Evolutionary conservation across 2,797 vertebrate species (phyloP).

Genomic region (Enteromius treurensis): DNA sequence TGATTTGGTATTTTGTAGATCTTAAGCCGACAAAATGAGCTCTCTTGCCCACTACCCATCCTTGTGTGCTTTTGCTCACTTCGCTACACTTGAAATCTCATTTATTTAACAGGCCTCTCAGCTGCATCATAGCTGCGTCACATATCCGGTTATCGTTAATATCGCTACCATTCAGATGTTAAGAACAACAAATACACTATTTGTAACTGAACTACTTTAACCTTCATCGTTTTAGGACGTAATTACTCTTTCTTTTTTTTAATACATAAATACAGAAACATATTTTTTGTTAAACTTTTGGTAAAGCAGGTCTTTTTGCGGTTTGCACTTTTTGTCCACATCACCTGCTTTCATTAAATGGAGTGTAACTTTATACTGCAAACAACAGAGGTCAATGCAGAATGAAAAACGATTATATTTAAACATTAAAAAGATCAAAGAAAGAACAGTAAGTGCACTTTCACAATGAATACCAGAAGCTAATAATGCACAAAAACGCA

Average conservation of each 20-base stretch:
- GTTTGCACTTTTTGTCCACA: neutral
- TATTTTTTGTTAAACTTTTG: no score
- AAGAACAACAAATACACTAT: neutral
- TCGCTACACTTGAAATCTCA: neutral
- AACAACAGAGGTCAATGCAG: neutral
- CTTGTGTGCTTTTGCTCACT: neutral
- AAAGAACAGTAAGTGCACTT: neutral
- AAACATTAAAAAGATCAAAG: neutral
- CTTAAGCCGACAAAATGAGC: constrained; percentile 64
- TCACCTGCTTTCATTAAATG: neutral
- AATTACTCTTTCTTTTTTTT: neutral
- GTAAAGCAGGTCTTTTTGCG: neutral
- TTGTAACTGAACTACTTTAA: neutral
- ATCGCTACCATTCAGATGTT: neutral
- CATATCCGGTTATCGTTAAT: neutral
- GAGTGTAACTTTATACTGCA: neutral
- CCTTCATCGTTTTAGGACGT: neutral
- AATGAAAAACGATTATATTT: neutral
- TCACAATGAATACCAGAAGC: neutral
- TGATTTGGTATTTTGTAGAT: constrained; percentile 75
- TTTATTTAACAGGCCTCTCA: constrained; percentile 25
- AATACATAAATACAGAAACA: no score
- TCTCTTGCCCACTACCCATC: constrained; percentile 52
- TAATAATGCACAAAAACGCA: neutral
- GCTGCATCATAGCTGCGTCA: neutral